These are phyloP conservation scores for Trissolcus basalis DNA, from an alignment of 1,140 invertebrate species.

Conservation along the genomic window DNA sequence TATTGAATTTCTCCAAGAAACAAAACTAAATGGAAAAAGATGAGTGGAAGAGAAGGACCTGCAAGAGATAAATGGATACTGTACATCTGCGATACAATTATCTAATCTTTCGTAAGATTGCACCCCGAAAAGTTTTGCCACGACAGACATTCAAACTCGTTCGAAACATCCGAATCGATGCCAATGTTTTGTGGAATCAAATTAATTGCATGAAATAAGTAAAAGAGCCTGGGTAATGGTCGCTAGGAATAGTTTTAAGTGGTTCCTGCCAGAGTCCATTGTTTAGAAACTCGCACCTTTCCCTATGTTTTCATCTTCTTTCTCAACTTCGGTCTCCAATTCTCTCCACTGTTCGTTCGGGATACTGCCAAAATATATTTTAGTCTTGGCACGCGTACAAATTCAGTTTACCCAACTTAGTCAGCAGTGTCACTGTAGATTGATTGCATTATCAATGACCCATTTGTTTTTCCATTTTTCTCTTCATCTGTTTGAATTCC, in stretches of 20 bases:
- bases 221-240: conserved; percentile 42
- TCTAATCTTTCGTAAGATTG: conserved; percentile 44
- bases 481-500: background rate
- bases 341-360: conserved; percentile 8
- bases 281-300: conserved; percentile 55
- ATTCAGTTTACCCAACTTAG: conserved; percentile 45
- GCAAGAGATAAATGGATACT: conserved; percentile 30
- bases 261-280: conserved; percentile 57
- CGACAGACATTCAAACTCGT: conserved; percentile 44
- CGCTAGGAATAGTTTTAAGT: conserved; percentile 56
- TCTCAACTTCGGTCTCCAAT: conserved; percentile 44
- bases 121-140: conserved; percentile 24
- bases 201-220: conserved; percentile 57
- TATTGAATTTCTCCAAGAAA: conserved; percentile 8
- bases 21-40: conserved; percentile 5
- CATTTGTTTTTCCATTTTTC: conserved; percentile 13
- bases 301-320: conserved; percentile 44
- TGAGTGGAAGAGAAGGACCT: background rate
- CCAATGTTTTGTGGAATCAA: conserved; percentile 53
- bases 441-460: conserved; percentile 37
- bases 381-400: conserved; percentile 44
- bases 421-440: conserved; percentile 34
- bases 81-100: conserved; percentile 41
- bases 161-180: conserved; percentile 43
- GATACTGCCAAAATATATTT: conserved; percentile 40